A percentile compares a stretch with the other conserved stretches of the same genome.
Evolutionary conservation across 2,888 invertebrate genomes (phyloP).

Genomic region (Dynastes hyllus): DNA sequence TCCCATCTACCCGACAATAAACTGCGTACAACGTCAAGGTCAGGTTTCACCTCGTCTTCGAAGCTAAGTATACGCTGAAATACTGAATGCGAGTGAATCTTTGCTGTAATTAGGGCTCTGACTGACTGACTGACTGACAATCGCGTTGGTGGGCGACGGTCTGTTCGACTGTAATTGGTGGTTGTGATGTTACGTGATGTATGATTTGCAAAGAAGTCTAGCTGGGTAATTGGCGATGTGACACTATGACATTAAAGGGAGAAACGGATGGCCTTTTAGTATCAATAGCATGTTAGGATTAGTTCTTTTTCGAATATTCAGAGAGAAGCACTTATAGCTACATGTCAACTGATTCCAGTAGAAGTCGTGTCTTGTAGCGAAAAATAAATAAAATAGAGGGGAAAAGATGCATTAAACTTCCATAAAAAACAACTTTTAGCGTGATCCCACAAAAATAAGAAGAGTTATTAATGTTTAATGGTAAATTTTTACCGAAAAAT

Average conservation of each 20-base stretch:
- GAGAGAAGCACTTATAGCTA: too few relatives aligned
- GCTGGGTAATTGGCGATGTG: background rate
- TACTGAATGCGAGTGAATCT: background rate
- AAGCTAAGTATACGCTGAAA: background rate
- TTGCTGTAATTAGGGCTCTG: background rate
- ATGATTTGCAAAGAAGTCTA: background rate
- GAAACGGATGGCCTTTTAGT: background rate
- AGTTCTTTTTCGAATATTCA: too few relatives aligned
- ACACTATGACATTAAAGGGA: background rate
- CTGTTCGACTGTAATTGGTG: background rate
- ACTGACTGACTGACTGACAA: background rate
- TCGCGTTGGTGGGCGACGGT: background rate
- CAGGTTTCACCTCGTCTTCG: slow-evolving; percentile 22
- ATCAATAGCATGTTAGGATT: too few relatives aligned
- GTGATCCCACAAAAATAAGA: too few relatives aligned
- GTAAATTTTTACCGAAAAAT: too few relatives aligned
- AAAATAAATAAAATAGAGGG: too few relatives aligned
- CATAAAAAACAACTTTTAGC: too few relatives aligned
- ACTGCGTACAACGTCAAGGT: slow-evolving; percentile 17
- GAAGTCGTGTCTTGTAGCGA: too few relatives aligned
- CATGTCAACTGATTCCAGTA: too few relatives aligned
- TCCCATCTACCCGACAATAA: background rate
- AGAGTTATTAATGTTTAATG: too few relatives aligned
- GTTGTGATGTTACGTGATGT: background rate
- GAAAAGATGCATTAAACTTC: too few relatives aligned